Base-by-base conservation (phyloP, 2,888 invertebrate species). In the Leptopilina drosophilae region DNA sequence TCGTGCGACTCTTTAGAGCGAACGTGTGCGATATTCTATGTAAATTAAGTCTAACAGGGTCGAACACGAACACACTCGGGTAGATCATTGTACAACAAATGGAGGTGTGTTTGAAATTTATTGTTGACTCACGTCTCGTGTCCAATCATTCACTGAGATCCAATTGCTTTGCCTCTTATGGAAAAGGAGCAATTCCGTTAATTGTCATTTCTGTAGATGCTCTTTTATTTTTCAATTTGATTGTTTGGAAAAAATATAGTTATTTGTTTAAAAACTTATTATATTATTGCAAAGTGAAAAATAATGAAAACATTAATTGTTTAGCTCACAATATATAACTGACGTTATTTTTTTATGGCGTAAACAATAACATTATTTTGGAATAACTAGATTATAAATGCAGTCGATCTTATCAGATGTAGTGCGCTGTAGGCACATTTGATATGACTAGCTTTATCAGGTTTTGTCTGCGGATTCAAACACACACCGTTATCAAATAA, bases 91-190 rank as follows among this genome's bases (percentile, higher is more conserved):
- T 49, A 69, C 53, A 69, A 53, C n/a, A 53, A 69, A 69, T 53
- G 69, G 53, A 69, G 69, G 69, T 69, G 69, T 53, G 69, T 69
- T 69, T 56, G 9, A n/a, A 69, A 26, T n/a, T n/a, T n/a, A n/a
- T 26, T 53, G 69, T 56, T 69, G 53, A 69, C 49, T 69, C 67
- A 69, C 49, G 46, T 49, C 12, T 69, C 11, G 14, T 20, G 12
- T 69, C 12, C 67, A 69, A 20, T 2, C 5, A 42, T 42, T 62
- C 12, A 69, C 6, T 69, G 69, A 33, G 42, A 42, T 42, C 42
- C 62, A 20, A 53, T 42, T 42, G 42, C 8, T 42, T 42, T 5
- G n/a, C 69, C 53, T 26, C n/a, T 53, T 69, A 49, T 53, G 69
- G 33, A 69, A 33, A 26, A n/a, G 8, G 33, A 33, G 12, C n/a